phyloP scores from a whole-genome alignment of 2,797 vertebrate species.

The Hozukius guyotensis region DNA sequence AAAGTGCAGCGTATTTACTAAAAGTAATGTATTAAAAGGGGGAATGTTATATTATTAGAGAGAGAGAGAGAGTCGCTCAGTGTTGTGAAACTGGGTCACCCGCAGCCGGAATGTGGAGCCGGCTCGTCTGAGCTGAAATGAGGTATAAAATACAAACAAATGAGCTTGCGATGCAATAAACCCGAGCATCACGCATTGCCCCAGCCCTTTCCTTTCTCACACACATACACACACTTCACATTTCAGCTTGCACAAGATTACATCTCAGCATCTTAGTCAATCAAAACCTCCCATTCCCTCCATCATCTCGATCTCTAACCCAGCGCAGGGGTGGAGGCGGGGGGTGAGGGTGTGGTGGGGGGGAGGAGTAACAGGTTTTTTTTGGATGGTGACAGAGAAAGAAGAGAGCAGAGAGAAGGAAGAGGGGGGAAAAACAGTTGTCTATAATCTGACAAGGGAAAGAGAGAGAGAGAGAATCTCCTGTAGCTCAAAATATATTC shows the following conservation, averaged over 20 bases:
- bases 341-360: background rate
- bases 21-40: constrained; percentile 74
- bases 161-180: constrained; percentile 82
- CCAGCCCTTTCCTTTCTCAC: constrained; percentile 36
- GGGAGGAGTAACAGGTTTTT: constrained; percentile 54
- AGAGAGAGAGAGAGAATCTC: constrained; percentile 3
- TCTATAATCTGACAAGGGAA: constrained; percentile 47
- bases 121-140: constrained; percentile 81
- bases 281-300: constrained; percentile 61
- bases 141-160: constrained; percentile 86
- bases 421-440: constrained; percentile 21
- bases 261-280: constrained; percentile 74
- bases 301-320: constrained; percentile 61
- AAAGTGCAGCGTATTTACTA: constrained; percentile 60
- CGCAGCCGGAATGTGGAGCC: constrained; percentile 71
- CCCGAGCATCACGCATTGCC: constrained; percentile 62
- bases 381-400: constrained; percentile 5
- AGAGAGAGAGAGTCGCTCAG: constrained; percentile 40
- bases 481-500: constrained; percentile 53
- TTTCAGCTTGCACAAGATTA: constrained; percentile 69
- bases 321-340: constrained; percentile 3
- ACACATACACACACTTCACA: constrained; percentile 48
- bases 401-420: constrained; percentile 3
- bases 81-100: constrained; percentile 83
- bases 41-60: constrained; percentile 66